Base-by-base conservation (phyloP, 2,113 vertebrate genomes). In the Dromas ardeola region DNA sequence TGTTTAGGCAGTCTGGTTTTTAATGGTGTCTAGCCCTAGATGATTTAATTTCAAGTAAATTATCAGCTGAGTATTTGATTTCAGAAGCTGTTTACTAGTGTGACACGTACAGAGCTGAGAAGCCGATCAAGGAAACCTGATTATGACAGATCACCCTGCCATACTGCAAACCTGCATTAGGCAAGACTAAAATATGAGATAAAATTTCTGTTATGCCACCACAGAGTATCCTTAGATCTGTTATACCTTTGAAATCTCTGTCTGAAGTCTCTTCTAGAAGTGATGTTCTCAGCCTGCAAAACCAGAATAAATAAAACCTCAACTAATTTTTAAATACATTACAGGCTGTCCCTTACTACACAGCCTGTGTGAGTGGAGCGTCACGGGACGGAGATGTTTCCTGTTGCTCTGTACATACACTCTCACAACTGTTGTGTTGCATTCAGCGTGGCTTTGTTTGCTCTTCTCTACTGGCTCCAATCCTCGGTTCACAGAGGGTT, bases 321-420 rank as follows among this genome's bases (percentile, higher is more conserved):
- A 66, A 7, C 19, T 29, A 7, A 17, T 86, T 53, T 88, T 88
- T 27, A 81, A 61, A 56, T 70, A 34, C 14, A 70, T 97, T 97
- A 13, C 90, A 98, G 98, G 67, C 78, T 43, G 90, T 86, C 13
- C 50, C 92, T 67, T 80, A 47, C 77, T 98, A 97, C 40, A 88
- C 97, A 86, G 96, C 97, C 52, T 97, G 96, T 86, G 97, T 97
- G 89, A 98, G 74, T 30, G 91, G 95, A 74, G 96, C 97, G 13
- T 72, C 98, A 58, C 96, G 96, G 98, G 97, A 98, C 27, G 95
- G 98, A 98, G 97, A 92, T 11, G 1, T 88, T 47, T 90, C 81
- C 53, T 93, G 50, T 61, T 49, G 86, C 25, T 36, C 32, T 21
- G 86, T 96, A 80, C 95, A 72, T 96, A 50, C 1, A 27, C 10